Percentiles rank a stretch among this genome's conserved stretches.
phyloP scores from a whole-genome alignment of 2,888 invertebrate species.

The Cantharis nigra region DNA sequence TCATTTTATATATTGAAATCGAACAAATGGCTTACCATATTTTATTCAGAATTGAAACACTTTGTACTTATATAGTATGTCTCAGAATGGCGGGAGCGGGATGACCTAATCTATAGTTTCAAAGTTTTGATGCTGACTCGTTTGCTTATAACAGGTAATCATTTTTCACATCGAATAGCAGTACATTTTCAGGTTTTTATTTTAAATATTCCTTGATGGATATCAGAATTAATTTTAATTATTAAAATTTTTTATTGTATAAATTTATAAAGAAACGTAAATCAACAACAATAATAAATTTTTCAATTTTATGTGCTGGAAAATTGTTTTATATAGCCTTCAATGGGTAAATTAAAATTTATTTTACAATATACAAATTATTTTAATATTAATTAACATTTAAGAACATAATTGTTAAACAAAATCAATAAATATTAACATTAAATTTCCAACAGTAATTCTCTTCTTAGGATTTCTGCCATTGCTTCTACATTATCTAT shows the following conservation, averaged over 20 bases:
- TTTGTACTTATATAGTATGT: not conserved
- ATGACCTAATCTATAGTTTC: not conserved
- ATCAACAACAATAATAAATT: not conserved
- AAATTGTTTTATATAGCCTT: not conserved
- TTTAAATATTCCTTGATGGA: not conserved
- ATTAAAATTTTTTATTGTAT: not conserved
- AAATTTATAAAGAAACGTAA: not conserved
- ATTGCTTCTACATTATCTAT: constrained; percentile 42
- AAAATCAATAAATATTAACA: not conserved
- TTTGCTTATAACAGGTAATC: not conserved
- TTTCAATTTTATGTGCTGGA: not conserved
- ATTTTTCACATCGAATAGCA: not conserved
- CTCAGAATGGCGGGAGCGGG: not conserved
- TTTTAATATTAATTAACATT: not conserved
- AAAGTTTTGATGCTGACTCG: not conserved
- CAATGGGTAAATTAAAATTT: not conserved
- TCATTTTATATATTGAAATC: not conserved
- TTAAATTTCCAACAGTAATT: constrained; percentile 30
- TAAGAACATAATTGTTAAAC: not conserved
- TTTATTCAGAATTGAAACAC: not conserved
- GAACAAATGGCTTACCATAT: not conserved
- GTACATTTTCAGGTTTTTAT: not conserved
- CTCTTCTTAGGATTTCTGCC: constrained; percentile 40
- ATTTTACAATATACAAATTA: not conserved
- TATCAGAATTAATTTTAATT: not conserved